These are phyloP conservation scores for Amblyraja radiata DNA, from an alignment of 2,797 vertebrate genomes.

Conservation along the genomic window DNA sequence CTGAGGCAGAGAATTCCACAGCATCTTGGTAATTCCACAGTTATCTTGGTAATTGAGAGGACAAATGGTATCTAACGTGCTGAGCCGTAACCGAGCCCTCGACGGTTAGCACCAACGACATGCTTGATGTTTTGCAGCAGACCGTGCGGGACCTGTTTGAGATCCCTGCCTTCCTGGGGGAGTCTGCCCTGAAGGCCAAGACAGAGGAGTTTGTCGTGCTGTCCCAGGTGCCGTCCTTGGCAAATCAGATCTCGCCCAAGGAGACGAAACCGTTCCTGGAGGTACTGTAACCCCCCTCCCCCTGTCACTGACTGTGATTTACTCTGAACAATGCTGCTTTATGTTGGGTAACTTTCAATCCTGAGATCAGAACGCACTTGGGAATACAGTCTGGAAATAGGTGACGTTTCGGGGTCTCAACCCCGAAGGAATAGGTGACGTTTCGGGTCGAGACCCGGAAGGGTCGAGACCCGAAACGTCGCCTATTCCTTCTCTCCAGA, in stretches of 20 bases:
- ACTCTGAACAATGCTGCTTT: neutral
- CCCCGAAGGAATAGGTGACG: too few species aligned
- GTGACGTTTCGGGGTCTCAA: too few species aligned
- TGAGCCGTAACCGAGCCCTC: neutral
- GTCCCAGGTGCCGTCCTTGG: conserved; percentile 85
- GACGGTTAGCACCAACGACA: neutral
- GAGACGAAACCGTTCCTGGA: conserved; percentile 92
- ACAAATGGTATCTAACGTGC: neutral
- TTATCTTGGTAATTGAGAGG: neutral
- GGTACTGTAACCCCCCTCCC: conserved; percentile 46
- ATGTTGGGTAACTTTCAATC: neutral
- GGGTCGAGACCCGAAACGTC: neutral
- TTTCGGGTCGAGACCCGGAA: too few species aligned
- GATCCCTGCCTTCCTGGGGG: conserved; percentile 68
- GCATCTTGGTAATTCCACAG: too few species aligned
- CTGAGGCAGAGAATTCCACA: too few species aligned
- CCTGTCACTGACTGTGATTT: neutral
- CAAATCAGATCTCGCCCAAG: conserved; percentile 85
- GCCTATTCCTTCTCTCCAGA: too few species aligned
- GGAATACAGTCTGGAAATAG: neutral
- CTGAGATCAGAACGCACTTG: neutral
- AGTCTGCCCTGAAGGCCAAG: conserved; percentile 84
- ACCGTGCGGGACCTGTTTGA: conserved; percentile 98
- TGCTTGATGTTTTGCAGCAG: conserved; percentile 57
- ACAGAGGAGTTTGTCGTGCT: conserved; percentile 96